phyloP scores from a whole-genome alignment of 1,140 invertebrate species.

The Bombus haemorrhoidalis region DNA sequence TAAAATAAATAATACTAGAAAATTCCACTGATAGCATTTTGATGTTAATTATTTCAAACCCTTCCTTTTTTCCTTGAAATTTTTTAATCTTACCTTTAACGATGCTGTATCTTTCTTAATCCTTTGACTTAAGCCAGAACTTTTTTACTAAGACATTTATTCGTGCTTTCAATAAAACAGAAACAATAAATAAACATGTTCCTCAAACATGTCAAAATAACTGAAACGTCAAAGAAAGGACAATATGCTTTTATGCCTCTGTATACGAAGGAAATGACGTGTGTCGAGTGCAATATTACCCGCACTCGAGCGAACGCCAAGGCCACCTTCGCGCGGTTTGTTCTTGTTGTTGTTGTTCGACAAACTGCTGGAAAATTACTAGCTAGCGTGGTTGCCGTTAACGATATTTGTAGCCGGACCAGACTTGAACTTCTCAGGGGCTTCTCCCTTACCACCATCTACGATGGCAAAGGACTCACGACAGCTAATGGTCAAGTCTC shows the following conservation, averaged over 20 bases:
- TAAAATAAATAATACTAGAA: no score
- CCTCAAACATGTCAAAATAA: neutral
- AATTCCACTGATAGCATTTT: no score
- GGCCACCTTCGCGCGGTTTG: conserved; percentile 65
- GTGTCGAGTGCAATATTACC: conserved; percentile 62
- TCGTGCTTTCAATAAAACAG: no score
- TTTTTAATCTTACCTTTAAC: neutral
- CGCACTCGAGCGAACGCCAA: conserved; percentile 56
- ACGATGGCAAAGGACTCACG: conserved; percentile 70
- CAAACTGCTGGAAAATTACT: conserved; percentile 78
- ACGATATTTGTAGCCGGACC: conserved; percentile 78
- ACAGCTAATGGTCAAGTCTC: conserved; percentile 78
- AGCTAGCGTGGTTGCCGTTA: conserved; percentile 71
- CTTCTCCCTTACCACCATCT: conserved; percentile 48
- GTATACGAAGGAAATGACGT: conserved; percentile 21
- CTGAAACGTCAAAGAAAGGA: neutral
- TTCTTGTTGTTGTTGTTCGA: conserved; percentile 71
- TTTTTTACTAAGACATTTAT: neutral
- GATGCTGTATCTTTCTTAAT: neutral
- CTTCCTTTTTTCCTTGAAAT: neutral
- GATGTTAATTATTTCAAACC: no score
- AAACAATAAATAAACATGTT: neutral
- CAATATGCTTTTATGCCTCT: neutral
- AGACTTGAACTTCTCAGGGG: conserved; percentile 72
- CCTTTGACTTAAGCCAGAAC: neutral